A percentile compares a stretch with the other conserved stretches of the same genome.
These are phyloP conservation scores for Microchrysa polita DNA, from an alignment of 2,888 invertebrate species.

Conservation along the genomic window DNA sequence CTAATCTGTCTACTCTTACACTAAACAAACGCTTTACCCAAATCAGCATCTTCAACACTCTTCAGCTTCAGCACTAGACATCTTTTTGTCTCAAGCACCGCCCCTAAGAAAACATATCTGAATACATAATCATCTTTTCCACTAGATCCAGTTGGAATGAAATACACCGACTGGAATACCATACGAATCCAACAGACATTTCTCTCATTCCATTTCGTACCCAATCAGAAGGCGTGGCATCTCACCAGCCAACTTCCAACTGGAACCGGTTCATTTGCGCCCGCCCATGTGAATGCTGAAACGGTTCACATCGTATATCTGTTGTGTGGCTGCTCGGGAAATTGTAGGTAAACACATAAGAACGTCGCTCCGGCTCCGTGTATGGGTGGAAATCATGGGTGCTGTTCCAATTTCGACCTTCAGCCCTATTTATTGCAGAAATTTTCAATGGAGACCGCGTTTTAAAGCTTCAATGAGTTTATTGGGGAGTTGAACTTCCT, in stretches of 20 bases:
- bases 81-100: too few relatives aligned
- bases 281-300: not conserved
- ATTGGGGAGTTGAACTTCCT: slow-evolving; percentile 6
- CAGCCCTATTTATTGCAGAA: not conserved
- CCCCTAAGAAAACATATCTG: too few relatives aligned
- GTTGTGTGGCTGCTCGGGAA: too few relatives aligned
- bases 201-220: not conserved
- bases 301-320: not conserved
- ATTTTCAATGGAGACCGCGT: not conserved
- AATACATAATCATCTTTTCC: too few relatives aligned
- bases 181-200: not conserved
- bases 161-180: not conserved
- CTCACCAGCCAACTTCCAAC: not conserved
- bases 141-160: not conserved
- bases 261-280: not conserved
- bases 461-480: not conserved
- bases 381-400: not conserved
- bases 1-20: too few relatives aligned
- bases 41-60: too few relatives aligned
- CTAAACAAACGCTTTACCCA: too few relatives aligned
- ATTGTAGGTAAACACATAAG: not conserved
- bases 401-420: not conserved
- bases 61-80: too few relatives aligned
- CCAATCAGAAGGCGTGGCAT: not conserved
- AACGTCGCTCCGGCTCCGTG: not conserved